Conservation (phyloP, 1,140 invertebrate genomes). For the Portunus trituberculatus region DNA sequence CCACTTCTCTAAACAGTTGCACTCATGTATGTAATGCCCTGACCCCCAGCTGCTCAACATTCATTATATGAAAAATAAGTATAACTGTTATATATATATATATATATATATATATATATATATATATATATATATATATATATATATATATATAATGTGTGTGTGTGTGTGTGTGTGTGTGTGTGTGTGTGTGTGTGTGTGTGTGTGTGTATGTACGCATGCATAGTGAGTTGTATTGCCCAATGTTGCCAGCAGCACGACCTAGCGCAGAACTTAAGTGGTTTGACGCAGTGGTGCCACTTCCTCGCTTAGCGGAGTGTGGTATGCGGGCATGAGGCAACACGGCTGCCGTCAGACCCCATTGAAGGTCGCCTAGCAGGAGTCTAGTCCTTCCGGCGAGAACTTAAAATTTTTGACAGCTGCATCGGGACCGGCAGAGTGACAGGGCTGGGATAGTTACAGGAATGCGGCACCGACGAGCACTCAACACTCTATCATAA, state of each 20-base stretch:
- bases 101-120: background rate
- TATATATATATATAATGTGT: too few relatives aligned
- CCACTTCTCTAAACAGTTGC: background rate
- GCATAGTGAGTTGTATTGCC: background rate
- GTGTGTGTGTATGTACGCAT: too few relatives aligned
- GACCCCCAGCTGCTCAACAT: too few relatives aligned
- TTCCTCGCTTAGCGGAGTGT: background rate
- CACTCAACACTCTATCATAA: background rate
- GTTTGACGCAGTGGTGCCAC: background rate
- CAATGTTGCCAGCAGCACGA: background rate
- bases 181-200: too few relatives aligned
- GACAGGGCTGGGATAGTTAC: background rate
- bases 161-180: too few relatives aligned
- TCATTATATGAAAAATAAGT: background rate
- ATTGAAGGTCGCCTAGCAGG: background rate
- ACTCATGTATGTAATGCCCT: background rate
- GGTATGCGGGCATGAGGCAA: slow-evolving; percentile 6
- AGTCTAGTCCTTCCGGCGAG: background rate
- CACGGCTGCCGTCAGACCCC: background rate
- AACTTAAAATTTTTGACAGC: slow-evolving; percentile 14
- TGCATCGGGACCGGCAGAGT: background rate
- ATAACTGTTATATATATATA: background rate
- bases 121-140: slow-evolving; percentile 7
- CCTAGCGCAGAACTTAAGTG: background rate
- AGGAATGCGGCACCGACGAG: background rate